These are phyloP conservation scores for Capitulum mitella DNA, from an alignment of 2,888 invertebrate genomes.

Conservation along the genomic window DNA sequence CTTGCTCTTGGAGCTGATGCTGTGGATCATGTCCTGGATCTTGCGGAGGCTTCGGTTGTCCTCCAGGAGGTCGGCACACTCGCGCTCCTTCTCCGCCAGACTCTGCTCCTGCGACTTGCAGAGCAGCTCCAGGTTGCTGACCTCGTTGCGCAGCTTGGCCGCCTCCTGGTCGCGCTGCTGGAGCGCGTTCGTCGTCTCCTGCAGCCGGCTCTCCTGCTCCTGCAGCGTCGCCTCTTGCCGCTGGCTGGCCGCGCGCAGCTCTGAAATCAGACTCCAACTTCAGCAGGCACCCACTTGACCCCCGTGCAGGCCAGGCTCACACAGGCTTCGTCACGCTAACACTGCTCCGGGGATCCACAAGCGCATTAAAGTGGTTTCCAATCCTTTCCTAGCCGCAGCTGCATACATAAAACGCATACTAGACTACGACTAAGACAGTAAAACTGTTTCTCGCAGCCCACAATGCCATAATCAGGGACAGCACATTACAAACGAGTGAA, in stretches of 20 bases:
- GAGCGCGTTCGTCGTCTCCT: background rate
- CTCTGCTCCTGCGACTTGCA: conserved; percentile 32
- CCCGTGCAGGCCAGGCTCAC: too few species aligned
- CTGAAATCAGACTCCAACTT: too few species aligned
- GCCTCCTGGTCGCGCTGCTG: background rate
- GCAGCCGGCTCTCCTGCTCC: background rate
- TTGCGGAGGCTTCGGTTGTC: conserved; percentile 29
- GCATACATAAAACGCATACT: too few species aligned
- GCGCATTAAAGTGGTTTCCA: too few species aligned
- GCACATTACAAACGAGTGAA: too few species aligned
- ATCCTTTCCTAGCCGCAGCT: too few species aligned
- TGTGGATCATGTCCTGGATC: conserved; percentile 35
- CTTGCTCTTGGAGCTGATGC: conserved; percentile 28
- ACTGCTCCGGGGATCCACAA: too few species aligned
- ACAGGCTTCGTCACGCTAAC: too few species aligned
- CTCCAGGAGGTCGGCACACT: conserved; percentile 30
- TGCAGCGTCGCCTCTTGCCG: background rate
- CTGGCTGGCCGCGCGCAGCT: background rate
- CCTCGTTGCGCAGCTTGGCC: background rate
- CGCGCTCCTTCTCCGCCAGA: conserved; percentile 32
- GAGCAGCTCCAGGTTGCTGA: conserved; percentile 31
- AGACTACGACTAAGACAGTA: too few species aligned
- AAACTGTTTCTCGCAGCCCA: too few species aligned
- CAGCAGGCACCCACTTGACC: too few species aligned
- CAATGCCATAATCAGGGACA: too few species aligned